Base-by-base conservation (phyloP, 2,888 invertebrate genomes). In the Spatulosminthurus flaviceps region DNA sequence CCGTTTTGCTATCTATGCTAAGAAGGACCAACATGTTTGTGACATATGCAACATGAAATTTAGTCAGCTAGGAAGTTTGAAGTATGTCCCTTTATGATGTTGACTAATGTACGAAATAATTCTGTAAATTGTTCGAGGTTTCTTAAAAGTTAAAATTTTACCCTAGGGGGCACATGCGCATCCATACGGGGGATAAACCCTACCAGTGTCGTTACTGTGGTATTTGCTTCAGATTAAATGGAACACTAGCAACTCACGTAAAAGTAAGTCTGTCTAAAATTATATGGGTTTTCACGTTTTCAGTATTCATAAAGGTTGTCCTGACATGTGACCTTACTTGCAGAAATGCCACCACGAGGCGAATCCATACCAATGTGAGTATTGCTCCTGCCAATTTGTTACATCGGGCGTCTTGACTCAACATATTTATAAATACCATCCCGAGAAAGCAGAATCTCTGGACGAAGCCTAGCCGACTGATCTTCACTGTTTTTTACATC, bases 1-100 rank as follows among this genome's bases (percentile, higher is more conserved):
- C 51, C 42, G 73, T 5, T 73, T 73, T 51, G 73, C 73, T 22
- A 73, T 73, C 16, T 73, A 73, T 51, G 51, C 43, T n/a, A 73
- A 73, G 28, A 73, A 73, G n/a, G 67, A 67, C 19, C 67, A 26
- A 26, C 67, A 67, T n/a, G 67, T 67, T 19, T 67, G 67, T 26
- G 29, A 67, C 26, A 67, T 67, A 0, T 67, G 67, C 29, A 67
- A 67, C 26, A 67, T 67, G 67, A 67, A 26, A 26, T 67, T 67
- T 19, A 67, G 28, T 29, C 67, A 67, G 28, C 26, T 67, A 2
- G 67, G 67, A 19, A 24, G 67, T 9, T 67, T 67, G 13, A 67
- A 67, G 67, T 67, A 67, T 28, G 64, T 64, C 19, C 22, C 9
- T 21, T 22, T n/a, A 64, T 22, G 16, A 19, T 51, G 51, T 51